These are phyloP conservation scores for Athalia cordata DNA, from an alignment of 2,888 invertebrate species.

Conservation along the genomic window DNA sequence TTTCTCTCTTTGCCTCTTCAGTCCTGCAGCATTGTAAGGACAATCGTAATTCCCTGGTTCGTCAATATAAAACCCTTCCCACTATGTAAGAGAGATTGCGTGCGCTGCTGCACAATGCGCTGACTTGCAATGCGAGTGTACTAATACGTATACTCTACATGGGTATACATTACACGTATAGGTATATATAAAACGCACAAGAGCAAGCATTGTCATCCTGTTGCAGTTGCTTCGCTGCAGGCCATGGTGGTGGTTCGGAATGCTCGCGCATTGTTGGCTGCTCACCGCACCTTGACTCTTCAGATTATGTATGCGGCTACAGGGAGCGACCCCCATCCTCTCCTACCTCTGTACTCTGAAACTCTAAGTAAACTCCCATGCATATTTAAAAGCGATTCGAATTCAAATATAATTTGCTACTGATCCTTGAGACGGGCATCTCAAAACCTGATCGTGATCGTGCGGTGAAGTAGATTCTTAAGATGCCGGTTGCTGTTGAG, in stretches of 20 bases:
- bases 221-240: constrained; percentile 8
- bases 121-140: background rate
- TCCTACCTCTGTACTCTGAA: constrained; percentile 3
- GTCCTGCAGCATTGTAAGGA: background rate
- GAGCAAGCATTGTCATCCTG: constrained; percentile 35
- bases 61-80: constrained; percentile 11
- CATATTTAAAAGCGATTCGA: constrained; percentile 35
- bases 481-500: background rate
- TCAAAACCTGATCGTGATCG: constrained; percentile 11
- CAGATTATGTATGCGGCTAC: constrained; percentile 38
- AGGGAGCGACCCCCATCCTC: constrained; percentile 6
- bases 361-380: constrained; percentile 35
- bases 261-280: constrained; percentile 38
- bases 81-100: too few relatives aligned
- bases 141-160: background rate
- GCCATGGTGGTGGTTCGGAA: constrained; percentile 24
- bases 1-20: background rate
- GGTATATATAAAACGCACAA: constrained; percentile 20
- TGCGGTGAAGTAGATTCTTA: constrained; percentile 19
- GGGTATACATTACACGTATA: background rate
- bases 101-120: too few relatives aligned
- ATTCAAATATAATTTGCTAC: constrained; percentile 43
- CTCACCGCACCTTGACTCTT: constrained; percentile 40
- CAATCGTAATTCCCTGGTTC: constrained; percentile 25
- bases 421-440: constrained; percentile 34